Evolutionary conservation across 1,140 invertebrate species (phyloP).

Genomic region (Nasonia giraulti): DNA sequence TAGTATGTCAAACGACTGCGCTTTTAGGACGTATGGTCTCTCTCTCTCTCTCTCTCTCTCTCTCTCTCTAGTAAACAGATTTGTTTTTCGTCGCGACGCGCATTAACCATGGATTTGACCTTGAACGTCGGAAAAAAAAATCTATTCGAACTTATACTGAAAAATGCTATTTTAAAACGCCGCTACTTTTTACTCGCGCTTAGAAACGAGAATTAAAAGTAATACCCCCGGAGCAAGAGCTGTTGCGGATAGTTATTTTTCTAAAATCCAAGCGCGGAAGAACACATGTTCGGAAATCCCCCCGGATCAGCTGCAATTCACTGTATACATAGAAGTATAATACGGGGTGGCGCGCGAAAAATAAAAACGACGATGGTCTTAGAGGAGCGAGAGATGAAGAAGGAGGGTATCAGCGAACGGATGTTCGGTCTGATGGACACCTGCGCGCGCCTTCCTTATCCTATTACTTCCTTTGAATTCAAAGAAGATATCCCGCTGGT

Average conservation of each 20-base stretch:
- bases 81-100: background rate
- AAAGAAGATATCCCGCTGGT: background rate
- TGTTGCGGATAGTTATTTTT: background rate
- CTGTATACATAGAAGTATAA: too few species aligned
- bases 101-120: background rate
- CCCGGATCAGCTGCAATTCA: too few species aligned
- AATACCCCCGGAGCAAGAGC: too few species aligned
- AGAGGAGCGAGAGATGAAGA: background rate
- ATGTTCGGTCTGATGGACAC: conserved; percentile 32
- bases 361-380: background rate
- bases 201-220: too few species aligned
- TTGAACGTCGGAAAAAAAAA: background rate
- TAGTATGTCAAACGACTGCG: background rate
- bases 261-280: background rate
- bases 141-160: background rate
- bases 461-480: conserved; percentile 31
- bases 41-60: too few species aligned
- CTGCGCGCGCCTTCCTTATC: conserved; percentile 13
- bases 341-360: background rate
- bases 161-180: background rate
- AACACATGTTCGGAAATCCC: too few species aligned
- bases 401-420: background rate
- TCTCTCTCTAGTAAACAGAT: background rate
- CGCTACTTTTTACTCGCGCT: too few species aligned
- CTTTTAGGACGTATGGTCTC: background rate